phyloP scores from a whole-genome alignment of 2,797 vertebrate genomes.

The Holocentrus rufus region DNA sequence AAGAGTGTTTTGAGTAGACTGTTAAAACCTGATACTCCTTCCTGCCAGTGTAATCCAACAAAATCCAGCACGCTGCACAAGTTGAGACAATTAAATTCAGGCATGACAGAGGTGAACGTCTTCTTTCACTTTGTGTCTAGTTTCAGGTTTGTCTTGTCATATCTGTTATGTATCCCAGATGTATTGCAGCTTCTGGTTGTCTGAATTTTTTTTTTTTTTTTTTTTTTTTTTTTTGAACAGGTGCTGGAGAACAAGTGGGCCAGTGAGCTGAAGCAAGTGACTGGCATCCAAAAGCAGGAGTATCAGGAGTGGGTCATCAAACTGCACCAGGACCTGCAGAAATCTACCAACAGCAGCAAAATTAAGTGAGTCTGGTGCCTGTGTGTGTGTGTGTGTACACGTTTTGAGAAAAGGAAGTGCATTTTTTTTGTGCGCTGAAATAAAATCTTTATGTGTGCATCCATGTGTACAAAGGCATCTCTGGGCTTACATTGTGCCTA shows the following conservation, averaged over 20 bases:
- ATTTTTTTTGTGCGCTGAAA: neutral
- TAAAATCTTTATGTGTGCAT: constrained; percentile 20
- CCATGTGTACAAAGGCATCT: neutral
- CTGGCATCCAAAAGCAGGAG: constrained; percentile 95
- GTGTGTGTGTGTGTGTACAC: neutral
- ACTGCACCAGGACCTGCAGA: constrained; percentile 94
- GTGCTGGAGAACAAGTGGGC: constrained; percentile 96
- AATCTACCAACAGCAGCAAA: constrained; percentile 89
- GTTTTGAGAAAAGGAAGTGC: neutral
- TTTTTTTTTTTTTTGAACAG: too few relatives aligned
- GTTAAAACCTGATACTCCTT: neutral
- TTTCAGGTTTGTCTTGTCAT: neutral
- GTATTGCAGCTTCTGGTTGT: neutral
- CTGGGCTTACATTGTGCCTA: neutral
- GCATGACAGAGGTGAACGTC: neutral
- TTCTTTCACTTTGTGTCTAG: neutral
- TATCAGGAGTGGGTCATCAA: constrained; percentile 99
- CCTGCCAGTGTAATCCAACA: neutral
- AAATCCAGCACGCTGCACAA: neutral
- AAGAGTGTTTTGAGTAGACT: neutral
- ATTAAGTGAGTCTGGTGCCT: constrained; percentile 83
- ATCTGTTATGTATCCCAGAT: neutral
- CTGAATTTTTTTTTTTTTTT: neutral
- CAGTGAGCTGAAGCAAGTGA: constrained; percentile 94
- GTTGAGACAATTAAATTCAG: neutral